Percentiles rank a stretch among this genome's conserved stretches.
phyloP scores from a whole-genome alignment of 2,888 invertebrate genomes.

The Machimus rusticus region DNA sequence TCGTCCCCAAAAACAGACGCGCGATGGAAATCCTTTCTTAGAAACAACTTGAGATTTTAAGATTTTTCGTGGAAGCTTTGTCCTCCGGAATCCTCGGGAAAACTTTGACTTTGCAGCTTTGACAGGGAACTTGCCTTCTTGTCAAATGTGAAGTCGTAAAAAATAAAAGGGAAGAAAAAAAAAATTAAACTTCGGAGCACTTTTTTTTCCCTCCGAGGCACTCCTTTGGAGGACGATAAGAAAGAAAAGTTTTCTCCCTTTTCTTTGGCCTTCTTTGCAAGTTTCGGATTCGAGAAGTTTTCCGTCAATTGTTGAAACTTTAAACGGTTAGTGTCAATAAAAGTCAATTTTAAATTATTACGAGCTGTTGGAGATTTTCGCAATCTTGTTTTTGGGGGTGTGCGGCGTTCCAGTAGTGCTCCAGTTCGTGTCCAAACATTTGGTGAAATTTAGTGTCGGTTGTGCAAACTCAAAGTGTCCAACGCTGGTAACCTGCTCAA shows the following conservation, averaged over 20 bases:
- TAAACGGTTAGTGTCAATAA: constrained; percentile 47
- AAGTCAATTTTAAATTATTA: constrained; percentile 42
- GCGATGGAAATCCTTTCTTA: constrained; percentile 28
- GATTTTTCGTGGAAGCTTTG: constrained; percentile 26
- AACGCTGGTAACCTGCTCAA: background rate
- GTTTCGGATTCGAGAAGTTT: constrained; percentile 28
- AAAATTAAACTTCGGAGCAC: background rate
- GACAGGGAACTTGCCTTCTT: constrained; percentile 45
- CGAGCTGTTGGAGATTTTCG: background rate
- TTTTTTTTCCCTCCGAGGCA: constrained; percentile 3
- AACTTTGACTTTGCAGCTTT: constrained; percentile 45
- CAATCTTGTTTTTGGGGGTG: constrained; percentile 24
- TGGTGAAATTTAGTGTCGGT: background rate
- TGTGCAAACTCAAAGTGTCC: background rate
- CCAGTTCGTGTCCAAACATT: background rate
- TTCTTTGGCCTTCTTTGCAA: constrained; percentile 1
- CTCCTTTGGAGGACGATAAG: constrained; percentile 13
- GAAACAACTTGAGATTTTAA: constrained; percentile 11
- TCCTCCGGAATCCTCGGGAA: constrained; percentile 37
- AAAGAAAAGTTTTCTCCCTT: constrained; percentile 3
- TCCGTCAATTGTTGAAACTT: constrained; percentile 46
- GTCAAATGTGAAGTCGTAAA: constrained; percentile 37
- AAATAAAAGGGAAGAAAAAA: background rate
- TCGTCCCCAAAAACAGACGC: constrained; percentile 48
- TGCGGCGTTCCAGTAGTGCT: background rate